Base-by-base conservation (phyloP, 2,113 vertebrate genomes). In the Tinamus guttatus region DNA sequence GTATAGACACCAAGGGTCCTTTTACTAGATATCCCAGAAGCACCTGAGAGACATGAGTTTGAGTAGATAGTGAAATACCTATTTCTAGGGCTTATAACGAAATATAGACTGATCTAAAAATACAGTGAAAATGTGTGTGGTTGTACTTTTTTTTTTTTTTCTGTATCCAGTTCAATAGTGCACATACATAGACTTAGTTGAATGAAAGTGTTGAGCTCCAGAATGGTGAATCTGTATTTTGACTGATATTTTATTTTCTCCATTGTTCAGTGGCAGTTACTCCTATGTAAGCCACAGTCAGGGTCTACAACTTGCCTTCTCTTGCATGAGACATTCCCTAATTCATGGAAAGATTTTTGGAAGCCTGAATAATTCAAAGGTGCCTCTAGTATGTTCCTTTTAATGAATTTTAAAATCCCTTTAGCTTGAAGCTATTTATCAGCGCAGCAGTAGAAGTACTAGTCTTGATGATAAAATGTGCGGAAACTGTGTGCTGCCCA, bases 21-120 rank as follows among this genome's bases (percentile, higher is more conserved):
- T 84, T 67, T 8, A 24, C 22, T 45, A 87, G 24, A 13, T 25
- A 7, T 9, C 43, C 59, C 78, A 62, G 40, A 95, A 43, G 16
- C 85, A 41, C 28, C 18, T 30, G 83, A 78, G 20, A 51, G 70
- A 77, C 77, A 36, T 13, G 68, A 7, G 25, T 91, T 81, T 65
- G 25, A 52, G 18, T 47, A 40, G 27, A 28, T 13, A 30, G 10
- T 21, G 4, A 76, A 78, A 18, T 11, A 41, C 0, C 0, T 18
- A 8, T 71, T 87, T 79, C 41, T 86, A 84, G 49, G 77, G 19
- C 18, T 28, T 60, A 10, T 18, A 13, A 63, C 78, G 49, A 71
- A 84, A 36, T 40, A 38, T 0, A 34, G 18, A 16, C 3, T 41
- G 43, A 21, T 38, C 65, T 20, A 69, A 82, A 89, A 21, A 9